Percentiles rank a stretch among this genome's conserved stretches.
Conservation (phyloP, 2,113 vertebrate genomes). For the Hippolais icterina region DNA sequence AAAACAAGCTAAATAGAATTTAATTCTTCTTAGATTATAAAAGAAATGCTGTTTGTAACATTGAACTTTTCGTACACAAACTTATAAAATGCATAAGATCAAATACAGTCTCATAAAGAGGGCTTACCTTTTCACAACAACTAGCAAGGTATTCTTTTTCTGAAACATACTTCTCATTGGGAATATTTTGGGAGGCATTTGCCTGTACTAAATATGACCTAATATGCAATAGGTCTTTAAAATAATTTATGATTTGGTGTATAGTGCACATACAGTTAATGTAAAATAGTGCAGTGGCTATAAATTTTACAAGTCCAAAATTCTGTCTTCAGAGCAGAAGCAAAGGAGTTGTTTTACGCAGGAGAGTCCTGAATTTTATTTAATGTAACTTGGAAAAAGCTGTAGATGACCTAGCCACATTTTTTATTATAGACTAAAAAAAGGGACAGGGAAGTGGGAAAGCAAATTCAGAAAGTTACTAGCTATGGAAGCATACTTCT, state of each 20-base stretch:
- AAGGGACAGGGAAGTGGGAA: neutral
- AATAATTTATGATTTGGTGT: neutral
- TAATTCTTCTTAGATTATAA: neutral
- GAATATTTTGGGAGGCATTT: neutral
- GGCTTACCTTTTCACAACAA: neutral
- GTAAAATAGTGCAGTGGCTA: neutral
- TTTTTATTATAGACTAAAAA: neutral
- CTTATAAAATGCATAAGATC: neutral
- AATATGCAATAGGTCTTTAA: neutral
- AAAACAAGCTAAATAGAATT: neutral
- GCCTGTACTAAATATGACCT: neutral
- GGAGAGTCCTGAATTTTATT: neutral
- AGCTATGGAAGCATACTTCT: neutral
- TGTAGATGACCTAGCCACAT: neutral
- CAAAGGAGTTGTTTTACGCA: neutral
- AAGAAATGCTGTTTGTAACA: neutral
- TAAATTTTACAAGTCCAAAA: neutral
- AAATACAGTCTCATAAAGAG: neutral
- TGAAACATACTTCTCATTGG: neutral
- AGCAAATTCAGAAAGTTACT: neutral
- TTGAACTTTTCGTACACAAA: neutral
- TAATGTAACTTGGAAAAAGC: neutral
- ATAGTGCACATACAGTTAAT: neutral
- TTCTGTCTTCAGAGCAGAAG: neutral
- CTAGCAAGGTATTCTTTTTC: neutral